A percentile compares a stretch with the other conserved stretches of the same genome.
Evolutionary conservation across 2,113 vertebrate species (phyloP).

Genomic region (Phodopus roborovskii): DNA sequence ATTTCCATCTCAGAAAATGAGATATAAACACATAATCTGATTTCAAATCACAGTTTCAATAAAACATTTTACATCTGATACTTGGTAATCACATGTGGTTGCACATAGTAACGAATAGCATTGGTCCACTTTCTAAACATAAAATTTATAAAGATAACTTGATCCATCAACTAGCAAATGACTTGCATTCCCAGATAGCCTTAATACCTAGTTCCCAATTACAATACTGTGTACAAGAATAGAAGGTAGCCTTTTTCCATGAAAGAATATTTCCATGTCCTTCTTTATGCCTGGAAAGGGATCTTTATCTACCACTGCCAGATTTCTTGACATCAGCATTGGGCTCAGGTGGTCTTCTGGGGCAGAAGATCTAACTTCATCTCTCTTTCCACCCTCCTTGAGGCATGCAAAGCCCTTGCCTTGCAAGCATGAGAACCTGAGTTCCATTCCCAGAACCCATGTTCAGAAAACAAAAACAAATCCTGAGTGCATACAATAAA

Average conservation of each 20-base stretch:
- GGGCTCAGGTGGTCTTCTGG: background rate
- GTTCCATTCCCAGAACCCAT: background rate
- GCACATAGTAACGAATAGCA: background rate
- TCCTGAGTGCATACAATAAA: background rate
- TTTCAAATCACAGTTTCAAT: background rate
- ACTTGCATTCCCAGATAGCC: background rate
- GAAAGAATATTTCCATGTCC: background rate
- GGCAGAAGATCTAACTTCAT: background rate
- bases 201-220: background rate
- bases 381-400: background rate
- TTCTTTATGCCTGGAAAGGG: background rate
- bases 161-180: background rate
- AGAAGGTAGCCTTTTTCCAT: background rate
- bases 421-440: background rate
- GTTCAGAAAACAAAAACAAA: background rate
- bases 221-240: background rate
- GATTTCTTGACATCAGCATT: background rate
- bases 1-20: conserved; percentile 12
- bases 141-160: background rate
- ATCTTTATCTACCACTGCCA: background rate
- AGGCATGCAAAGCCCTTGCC: background rate
- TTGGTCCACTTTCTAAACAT: background rate
- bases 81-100: background rate
- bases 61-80: background rate
- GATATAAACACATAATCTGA: background rate